Conservation (phyloP, 2,888 invertebrate genomes). For the Hyalella azteca region DNA sequence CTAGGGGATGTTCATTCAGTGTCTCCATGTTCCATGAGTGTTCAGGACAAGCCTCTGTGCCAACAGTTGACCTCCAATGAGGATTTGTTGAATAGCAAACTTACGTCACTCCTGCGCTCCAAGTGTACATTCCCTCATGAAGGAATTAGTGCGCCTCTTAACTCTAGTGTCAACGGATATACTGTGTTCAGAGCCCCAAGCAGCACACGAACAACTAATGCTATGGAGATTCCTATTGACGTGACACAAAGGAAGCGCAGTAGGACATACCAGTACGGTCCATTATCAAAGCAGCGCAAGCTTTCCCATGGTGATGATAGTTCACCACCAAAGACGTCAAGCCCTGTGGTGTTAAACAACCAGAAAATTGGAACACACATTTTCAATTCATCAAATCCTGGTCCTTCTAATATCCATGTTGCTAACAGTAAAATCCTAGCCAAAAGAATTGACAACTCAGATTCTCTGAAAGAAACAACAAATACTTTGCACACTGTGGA, state of each 20-base stretch:
- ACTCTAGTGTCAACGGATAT: too few species aligned
- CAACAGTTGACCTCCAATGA: neutral
- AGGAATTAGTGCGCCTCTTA: too few species aligned
- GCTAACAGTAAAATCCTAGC: too few species aligned
- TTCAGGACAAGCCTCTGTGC: neutral
- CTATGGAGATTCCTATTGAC: neutral
- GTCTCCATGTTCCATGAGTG: neutral
- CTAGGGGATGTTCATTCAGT: neutral
- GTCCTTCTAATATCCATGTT: too few species aligned
- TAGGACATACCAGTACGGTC: neutral
- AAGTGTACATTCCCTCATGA: neutral
- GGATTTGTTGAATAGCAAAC: neutral
- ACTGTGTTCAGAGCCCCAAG: too few species aligned
- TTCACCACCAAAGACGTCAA: neutral
- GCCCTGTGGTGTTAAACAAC: neutral
- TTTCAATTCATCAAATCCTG: too few species aligned
- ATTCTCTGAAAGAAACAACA: too few species aligned
- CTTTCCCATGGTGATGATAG: conserved; percentile 8
- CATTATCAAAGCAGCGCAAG: neutral
- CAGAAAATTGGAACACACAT: too few species aligned
- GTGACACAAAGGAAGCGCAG: neutral
- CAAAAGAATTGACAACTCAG: too few species aligned
- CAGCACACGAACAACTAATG: too few species aligned
- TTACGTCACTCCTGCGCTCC: neutral
- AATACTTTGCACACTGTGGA: too few species aligned